These are phyloP conservation scores for Heliconius charithonia DNA, from an alignment of 2,888 invertebrate species.

Conservation along the genomic window DNA sequence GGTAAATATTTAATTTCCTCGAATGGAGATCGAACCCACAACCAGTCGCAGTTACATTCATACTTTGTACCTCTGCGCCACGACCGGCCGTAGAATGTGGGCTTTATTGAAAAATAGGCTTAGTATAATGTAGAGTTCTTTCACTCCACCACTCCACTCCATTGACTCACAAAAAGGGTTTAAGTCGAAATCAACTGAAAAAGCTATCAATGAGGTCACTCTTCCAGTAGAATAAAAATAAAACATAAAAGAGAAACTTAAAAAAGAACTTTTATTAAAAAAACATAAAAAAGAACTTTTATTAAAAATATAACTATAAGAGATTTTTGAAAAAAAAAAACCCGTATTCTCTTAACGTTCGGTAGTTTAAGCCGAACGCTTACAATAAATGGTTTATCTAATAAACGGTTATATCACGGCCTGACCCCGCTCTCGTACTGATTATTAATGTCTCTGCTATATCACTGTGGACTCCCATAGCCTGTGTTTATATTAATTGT, in stretches of 20 bases:
- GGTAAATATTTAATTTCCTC: no score
- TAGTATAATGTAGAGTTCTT: no score
- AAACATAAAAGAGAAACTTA: not conserved
- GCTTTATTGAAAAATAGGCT: no score
- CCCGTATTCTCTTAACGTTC: constrained; percentile 23
- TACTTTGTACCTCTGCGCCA: no score
- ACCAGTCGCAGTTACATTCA: no score
- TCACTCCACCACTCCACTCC: no score
- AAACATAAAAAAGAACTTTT: not conserved
- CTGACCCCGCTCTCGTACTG: constrained; percentile 31
- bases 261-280: not conserved
- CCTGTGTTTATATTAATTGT: constrained; percentile 17
- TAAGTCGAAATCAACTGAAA: no score
- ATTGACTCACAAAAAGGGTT: no score
- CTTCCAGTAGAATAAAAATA: not conserved
- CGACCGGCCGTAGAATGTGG: no score
- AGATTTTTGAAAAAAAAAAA: no score
- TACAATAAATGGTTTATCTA: constrained; percentile 30
- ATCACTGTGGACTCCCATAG: constrained; percentile 20
- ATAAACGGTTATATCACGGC: constrained; percentile 31
- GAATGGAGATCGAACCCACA: no score
- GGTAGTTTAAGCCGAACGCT: constrained; percentile 29
- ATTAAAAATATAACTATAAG: not conserved
- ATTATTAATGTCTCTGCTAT: constrained; percentile 34
- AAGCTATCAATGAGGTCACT: not conserved